Conservation (phyloP, 1,140 invertebrate genomes). For the Euglossa dilemma region DNA sequence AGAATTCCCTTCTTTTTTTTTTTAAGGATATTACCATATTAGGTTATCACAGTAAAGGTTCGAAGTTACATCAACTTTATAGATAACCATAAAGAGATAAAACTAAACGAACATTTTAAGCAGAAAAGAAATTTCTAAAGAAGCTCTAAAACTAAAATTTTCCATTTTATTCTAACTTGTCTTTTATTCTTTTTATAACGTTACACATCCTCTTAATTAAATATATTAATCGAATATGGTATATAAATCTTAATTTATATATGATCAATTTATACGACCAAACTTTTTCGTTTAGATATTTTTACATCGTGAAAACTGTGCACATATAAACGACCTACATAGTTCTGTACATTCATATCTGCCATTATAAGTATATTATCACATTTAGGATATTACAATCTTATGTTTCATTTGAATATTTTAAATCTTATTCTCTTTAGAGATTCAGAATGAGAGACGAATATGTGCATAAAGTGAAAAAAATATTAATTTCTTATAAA, state of each 20-base stretch:
- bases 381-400: not conserved
- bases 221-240: too few species aligned
- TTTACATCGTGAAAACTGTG: not conserved
- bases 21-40: constrained; percentile 46
- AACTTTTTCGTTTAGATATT: not conserved
- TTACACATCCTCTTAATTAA: too few species aligned
- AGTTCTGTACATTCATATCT: not conserved
- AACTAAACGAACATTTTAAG: not conserved
- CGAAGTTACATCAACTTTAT: constrained; percentile 66
- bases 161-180: too few species aligned
- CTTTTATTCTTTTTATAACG: not conserved
- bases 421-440: not conserved
- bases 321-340: not conserved
- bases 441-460: not conserved
- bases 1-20: constrained; percentile 29
- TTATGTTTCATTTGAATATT: not conserved
- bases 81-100: constrained; percentile 64
- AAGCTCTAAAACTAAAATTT: not conserved
- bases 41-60: constrained; percentile 70
- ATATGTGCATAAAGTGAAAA: not conserved
- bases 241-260: not conserved
- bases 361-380: not conserved
- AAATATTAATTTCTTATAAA: constrained; percentile 25
- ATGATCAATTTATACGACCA: too few species aligned
- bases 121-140: not conserved